Evolutionary conservation across 1,140 invertebrate species (phyloP).

Genomic region (Littorina saxatilis): DNA sequence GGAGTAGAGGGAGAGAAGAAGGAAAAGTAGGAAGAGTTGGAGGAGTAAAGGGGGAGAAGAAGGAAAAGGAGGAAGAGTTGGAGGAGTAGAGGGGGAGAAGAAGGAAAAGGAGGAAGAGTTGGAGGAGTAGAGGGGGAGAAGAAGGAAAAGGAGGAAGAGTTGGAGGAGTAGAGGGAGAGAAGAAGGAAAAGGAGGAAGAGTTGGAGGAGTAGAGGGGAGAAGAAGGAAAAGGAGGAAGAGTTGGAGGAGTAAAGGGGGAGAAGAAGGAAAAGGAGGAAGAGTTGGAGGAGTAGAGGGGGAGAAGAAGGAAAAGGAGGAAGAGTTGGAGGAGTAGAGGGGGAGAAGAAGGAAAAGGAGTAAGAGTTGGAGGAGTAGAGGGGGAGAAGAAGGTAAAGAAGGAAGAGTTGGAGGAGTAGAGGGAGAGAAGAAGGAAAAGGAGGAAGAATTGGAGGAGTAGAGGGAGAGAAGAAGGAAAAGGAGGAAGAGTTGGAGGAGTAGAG

Average conservation of each 20-base stretch:
- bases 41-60: background rate
- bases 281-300: too few relatives aligned
- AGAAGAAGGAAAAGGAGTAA: background rate
- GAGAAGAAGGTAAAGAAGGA: slow-evolving; percentile 11
- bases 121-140: too few relatives aligned
- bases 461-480: background rate
- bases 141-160: too few relatives aligned
- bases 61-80: background rate
- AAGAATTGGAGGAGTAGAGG: background rate
- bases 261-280: too few relatives aligned
- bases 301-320: background rate
- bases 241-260: too few relatives aligned
- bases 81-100: background rate
- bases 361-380: background rate
- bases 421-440: background rate
- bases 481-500: background rate
- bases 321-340: background rate
- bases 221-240: background rate
- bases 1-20: background rate
- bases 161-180: too few relatives aligned
- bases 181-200: background rate
- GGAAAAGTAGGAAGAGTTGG: background rate
- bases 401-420: slow-evolving; percentile 6
- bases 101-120: background rate
- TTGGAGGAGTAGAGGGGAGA: background rate